Evolutionary conservation across 1,140 invertebrate species (phyloP).

Genomic region (Euwallacea similis): DNA sequence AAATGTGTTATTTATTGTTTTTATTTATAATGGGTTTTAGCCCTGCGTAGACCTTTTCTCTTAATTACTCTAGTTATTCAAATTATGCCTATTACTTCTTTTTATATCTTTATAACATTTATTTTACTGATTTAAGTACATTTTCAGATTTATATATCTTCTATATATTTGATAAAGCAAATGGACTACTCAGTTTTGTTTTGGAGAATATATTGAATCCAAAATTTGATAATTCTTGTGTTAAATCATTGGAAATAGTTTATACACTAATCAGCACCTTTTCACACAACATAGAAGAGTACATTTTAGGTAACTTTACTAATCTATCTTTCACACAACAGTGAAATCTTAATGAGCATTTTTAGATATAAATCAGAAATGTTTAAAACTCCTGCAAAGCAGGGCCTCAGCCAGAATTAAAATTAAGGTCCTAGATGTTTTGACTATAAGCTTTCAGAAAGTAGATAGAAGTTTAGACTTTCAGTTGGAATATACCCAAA

Average conservation of each 20-base stretch:
- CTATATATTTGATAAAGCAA: constrained; percentile 40
- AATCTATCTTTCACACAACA: neutral
- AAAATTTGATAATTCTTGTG: constrained; percentile 38
- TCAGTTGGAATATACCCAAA: constrained; percentile 29
- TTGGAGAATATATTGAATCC: constrained; percentile 26
- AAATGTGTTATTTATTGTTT: neutral
- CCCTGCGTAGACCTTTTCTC: neutral
- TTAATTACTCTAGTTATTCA: neutral
- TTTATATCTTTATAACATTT: neutral
- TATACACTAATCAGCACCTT: constrained; percentile 46
- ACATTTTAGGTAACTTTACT: constrained; percentile 31
- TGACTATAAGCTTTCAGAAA: constrained; percentile 41
- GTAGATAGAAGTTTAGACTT: constrained; percentile 28
- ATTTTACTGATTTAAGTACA: neutral
- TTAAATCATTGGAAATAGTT: constrained; percentile 42
- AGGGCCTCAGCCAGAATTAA: constrained; percentile 38
- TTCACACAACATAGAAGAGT: constrained; percentile 37
- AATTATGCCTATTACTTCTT: neutral
- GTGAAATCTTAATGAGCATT: constrained; percentile 11
- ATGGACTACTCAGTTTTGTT: constrained; percentile 42
- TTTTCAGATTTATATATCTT: constrained; percentile 44
- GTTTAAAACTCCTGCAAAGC: constrained; percentile 23
- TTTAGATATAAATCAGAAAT: constrained; percentile 34
- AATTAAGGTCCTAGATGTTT: constrained; percentile 40
- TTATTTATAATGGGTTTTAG: neutral